These are phyloP conservation scores for Flabesymbios commensalis DNA, from an alignment of 2,888 invertebrate genomes.

Conservation along the genomic window DNA sequence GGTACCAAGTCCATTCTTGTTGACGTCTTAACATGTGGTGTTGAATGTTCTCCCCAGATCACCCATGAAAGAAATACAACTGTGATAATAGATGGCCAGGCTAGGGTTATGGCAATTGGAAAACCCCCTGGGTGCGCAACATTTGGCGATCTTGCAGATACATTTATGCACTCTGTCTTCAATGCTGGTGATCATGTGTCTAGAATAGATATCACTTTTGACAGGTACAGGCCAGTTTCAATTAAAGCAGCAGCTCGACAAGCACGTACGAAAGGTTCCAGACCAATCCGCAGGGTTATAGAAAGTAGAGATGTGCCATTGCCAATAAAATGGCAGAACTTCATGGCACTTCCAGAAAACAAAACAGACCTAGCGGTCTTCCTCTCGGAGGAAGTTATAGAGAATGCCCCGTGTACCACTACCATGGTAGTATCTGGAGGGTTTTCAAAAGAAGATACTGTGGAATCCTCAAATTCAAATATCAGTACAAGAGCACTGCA, in stretches of 20 bases:
- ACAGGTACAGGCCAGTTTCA: not conserved
- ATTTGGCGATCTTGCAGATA: not conserved
- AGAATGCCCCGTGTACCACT: too few species aligned
- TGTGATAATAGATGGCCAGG: slow-evolving; percentile 1
- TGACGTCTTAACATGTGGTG: not conserved
- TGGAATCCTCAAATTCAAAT: slow-evolving; percentile 9
- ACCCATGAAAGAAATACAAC: not conserved
- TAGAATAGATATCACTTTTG: too few species aligned
- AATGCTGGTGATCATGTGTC: too few species aligned
- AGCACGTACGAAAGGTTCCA: not conserved
- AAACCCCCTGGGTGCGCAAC: not conserved
- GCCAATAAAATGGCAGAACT: not conserved
- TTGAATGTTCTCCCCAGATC: not conserved
- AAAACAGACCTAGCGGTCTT: not conserved
- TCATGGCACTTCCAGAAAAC: not conserved
- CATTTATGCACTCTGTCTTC: not conserved
- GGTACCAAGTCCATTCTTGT: not conserved
- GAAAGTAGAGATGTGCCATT: not conserved
- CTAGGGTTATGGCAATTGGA: not conserved
- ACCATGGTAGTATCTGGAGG: slow-evolving; percentile 16
- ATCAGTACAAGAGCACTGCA: not conserved
- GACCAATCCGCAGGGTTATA: not conserved
- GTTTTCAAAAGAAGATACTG: slow-evolving; percentile 7
- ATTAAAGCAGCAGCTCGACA: not conserved
- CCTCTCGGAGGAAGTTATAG: not conserved